Conservation (phyloP, 2,797 vertebrate species). For the Danio kyathit region DNA sequence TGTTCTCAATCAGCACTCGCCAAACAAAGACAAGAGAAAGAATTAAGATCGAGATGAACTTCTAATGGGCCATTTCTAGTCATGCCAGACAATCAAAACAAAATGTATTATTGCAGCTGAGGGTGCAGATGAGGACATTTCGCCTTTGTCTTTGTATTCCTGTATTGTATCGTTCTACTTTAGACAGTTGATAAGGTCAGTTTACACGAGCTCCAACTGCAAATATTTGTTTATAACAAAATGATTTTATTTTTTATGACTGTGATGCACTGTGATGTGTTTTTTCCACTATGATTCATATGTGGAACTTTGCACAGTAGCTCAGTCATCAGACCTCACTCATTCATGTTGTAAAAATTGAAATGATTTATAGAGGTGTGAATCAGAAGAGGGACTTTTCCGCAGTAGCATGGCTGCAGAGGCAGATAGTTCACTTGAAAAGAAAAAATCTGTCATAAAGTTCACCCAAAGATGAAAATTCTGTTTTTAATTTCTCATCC, state of each 20-base stretch:
- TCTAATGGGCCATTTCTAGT: conserved; percentile 33
- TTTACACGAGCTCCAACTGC: neutral
- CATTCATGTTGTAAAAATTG: neutral
- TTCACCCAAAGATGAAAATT: neutral
- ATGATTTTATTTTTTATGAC: conserved; percentile 7
- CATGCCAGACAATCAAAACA: conserved; percentile 5
- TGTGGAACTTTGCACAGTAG: conserved; percentile 46
- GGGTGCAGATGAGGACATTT: conserved; percentile 1
- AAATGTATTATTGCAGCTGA: neutral
- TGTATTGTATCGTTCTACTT: neutral
- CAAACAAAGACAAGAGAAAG: conserved; percentile 50
- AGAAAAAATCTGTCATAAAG: neutral
- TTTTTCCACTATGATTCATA: conserved; percentile 40
- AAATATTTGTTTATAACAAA: conserved; percentile 17
- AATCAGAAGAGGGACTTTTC: conserved; percentile 36
- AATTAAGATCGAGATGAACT: conserved; percentile 42
- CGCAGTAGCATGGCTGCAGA: conserved; percentile 14
- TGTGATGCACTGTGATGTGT: neutral
- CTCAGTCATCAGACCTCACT: conserved; percentile 28
- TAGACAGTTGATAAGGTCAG: neutral
- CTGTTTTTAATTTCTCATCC: neutral
- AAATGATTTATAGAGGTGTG: conserved; percentile 38
- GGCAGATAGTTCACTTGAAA: neutral
- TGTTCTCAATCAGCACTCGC: conserved; percentile 51
- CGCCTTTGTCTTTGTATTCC: neutral